These are phyloP conservation scores for Cryptops parisi DNA, from an alignment of 2,888 invertebrate species.

Conservation along the genomic window DNA sequence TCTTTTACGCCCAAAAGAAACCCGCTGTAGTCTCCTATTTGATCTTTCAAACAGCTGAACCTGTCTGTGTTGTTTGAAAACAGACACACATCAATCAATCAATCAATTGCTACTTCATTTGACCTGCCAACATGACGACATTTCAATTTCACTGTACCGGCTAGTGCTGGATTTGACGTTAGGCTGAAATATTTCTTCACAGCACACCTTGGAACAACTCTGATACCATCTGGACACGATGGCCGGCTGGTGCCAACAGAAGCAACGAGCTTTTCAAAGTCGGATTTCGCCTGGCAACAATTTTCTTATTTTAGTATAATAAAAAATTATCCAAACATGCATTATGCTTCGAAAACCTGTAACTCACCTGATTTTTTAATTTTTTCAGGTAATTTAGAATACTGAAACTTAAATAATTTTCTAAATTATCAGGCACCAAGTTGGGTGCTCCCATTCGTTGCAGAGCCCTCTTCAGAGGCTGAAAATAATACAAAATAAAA, in stretches of 20 bases:
- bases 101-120: background rate
- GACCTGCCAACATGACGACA: slow-evolving; percentile 6
- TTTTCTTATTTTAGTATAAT: background rate
- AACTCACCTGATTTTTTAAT: slow-evolving; percentile 71
- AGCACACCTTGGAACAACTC: slow-evolving; percentile 53
- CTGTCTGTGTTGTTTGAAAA: slow-evolving; percentile 30
- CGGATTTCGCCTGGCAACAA: slow-evolving; percentile 23
- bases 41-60: slow-evolving; percentile 64
- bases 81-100: background rate
- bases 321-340: background rate
- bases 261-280: slow-evolving; percentile 29
- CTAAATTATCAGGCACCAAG: slow-evolving; percentile 78
- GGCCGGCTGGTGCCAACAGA: slow-evolving; percentile 32
- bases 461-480: slow-evolving; percentile 79
- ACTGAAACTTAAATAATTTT: slow-evolving; percentile 81
- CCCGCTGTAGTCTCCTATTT: slow-evolving; percentile 70
- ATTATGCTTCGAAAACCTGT: background rate
- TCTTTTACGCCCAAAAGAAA: slow-evolving; percentile 38
- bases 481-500: slow-evolving; percentile 29
- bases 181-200: slow-evolving; percentile 58
- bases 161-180: slow-evolving; percentile 58
- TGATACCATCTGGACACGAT: slow-evolving; percentile 48
- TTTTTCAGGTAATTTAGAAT: slow-evolving; percentile 90
- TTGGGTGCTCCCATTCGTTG: slow-evolving; percentile 73
- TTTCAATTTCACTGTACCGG: too few relatives aligned